Percentiles rank a stretch among this genome's conserved stretches.
phyloP scores from a whole-genome alignment of 2,888 invertebrate genomes.

The Allacma fusca region DNA sequence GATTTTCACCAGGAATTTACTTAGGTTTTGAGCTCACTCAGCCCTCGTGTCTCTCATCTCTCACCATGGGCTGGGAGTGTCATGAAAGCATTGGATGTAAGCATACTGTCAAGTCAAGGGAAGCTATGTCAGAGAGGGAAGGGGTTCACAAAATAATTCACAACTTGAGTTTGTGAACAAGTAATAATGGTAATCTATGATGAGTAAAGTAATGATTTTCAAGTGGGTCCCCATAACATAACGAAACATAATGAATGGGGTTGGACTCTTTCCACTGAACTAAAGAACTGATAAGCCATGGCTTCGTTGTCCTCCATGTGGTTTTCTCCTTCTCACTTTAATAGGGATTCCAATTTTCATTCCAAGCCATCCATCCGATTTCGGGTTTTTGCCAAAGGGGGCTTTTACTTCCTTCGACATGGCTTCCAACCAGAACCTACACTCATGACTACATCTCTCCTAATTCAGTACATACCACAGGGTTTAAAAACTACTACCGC shows the following conservation, averaged over 20 bases:
- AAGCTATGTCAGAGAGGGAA: conserved; percentile 28
- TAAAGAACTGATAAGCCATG: conserved; percentile 50
- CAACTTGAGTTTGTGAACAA: conserved; percentile 38
- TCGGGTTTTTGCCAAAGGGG: conserved; percentile 33
- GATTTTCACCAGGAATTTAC: no score
- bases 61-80: no score
- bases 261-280: conserved; percentile 50
- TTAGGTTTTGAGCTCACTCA: no score
- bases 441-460: no score
- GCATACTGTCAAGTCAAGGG: neutral
- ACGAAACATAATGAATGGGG: conserved; percentile 50
- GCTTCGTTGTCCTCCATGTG: conserved; percentile 41
- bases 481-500: neutral
- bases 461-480: neutral
- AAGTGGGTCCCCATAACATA: conserved; percentile 52
- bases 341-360: conserved; percentile 44
- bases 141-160: conserved; percentile 34
- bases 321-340: conserved; percentile 46
- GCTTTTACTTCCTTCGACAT: conserved; percentile 28
- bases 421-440: no score
- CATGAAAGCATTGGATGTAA: no score
- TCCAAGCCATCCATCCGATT: conserved; percentile 26
- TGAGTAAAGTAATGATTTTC: conserved; percentile 51
- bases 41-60: no score
- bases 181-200: conserved; percentile 47